Conservation (phyloP, 2,797 vertebrate genomes). For the Myiotriccus ornatus region DNA sequence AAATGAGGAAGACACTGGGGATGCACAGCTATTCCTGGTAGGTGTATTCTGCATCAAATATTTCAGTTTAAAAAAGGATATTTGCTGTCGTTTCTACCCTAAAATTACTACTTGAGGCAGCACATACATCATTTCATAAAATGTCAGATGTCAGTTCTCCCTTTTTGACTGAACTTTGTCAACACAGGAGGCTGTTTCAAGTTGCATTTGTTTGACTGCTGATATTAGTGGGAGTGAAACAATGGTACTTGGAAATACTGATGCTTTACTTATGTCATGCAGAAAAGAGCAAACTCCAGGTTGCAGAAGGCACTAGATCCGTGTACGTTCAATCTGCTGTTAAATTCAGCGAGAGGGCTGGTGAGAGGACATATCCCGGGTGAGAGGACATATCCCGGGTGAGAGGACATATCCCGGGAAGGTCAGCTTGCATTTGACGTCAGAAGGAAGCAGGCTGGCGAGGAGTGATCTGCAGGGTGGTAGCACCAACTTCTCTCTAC, state of each 20-base stretch:
- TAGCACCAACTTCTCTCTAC: neutral
- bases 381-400: too few relatives aligned
- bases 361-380: too few relatives aligned
- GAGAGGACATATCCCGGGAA: neutral
- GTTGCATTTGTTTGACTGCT: neutral
- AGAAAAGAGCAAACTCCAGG: neutral
- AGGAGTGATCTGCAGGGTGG: neutral
- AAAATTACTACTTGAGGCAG: neutral
- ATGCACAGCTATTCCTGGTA: neutral
- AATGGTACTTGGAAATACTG: neutral
- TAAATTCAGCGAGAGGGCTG: neutral
- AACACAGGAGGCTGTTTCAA: neutral
- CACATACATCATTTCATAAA: neutral
- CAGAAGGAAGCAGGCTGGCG: slow-evolving; percentile 10
- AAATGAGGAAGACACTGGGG: neutral
- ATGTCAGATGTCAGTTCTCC: neutral
- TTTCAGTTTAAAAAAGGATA: neutral
- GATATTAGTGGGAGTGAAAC: neutral
- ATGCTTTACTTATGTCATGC: neutral
- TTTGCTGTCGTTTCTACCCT: neutral
- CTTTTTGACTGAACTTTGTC: neutral
- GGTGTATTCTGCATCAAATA: neutral
- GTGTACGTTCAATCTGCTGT: neutral
- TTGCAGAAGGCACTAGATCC: neutral
- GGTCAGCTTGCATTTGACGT: slow-evolving; percentile 27